Conservation (phyloP, 2,113 vertebrate genomes). For the Phycodurus eques region DNA sequence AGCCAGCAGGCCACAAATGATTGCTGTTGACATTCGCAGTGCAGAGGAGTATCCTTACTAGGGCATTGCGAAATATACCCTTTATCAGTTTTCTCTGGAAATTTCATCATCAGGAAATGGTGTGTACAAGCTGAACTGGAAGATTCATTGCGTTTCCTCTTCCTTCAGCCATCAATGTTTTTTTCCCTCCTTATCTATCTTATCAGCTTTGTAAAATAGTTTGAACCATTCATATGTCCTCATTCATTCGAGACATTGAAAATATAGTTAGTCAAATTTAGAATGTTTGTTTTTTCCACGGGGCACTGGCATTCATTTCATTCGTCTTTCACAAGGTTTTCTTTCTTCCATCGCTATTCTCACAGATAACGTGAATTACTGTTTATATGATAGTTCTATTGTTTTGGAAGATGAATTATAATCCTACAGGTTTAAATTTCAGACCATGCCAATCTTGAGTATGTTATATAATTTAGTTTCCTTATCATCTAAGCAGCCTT, state of each 20-base stretch:
- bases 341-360: background rate
- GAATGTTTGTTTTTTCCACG: background rate
- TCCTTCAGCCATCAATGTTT: background rate
- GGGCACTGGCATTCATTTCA: background rate
- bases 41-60: slow-evolving; percentile 94
- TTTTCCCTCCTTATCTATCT: background rate
- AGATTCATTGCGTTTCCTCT: background rate
- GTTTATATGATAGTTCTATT: background rate
- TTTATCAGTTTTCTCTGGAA: background rate
- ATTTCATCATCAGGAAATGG: background rate
- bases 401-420: background rate
- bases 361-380: background rate
- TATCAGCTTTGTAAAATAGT: background rate
- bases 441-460: too few species aligned
- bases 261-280: background rate
- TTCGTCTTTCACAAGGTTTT: background rate
- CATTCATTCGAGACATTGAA: too few species aligned
- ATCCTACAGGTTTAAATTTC: background rate
- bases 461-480: too few species aligned
- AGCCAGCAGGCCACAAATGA: slow-evolving; percentile 86
- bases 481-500: background rate
- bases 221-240: background rate
- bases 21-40: slow-evolving; percentile 91
- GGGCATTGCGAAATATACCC: background rate
- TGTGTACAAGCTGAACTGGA: background rate